Evolutionary conservation across 2,113 vertebrate species (phyloP).

Genomic region (Actenoides hombroni): DNA sequence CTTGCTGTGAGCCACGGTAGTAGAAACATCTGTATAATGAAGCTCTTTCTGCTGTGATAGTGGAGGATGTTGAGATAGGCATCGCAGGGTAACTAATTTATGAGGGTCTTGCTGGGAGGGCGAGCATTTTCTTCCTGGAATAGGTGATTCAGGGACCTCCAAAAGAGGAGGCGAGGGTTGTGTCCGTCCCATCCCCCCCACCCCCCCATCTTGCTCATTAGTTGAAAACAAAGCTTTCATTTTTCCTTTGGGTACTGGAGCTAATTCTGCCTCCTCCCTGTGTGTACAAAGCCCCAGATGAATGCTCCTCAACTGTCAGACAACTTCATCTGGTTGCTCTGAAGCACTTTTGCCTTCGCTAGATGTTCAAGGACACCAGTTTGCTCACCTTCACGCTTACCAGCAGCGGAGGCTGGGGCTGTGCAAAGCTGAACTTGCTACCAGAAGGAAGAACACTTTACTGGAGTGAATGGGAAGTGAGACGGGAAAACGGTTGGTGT

Average conservation of each 20-base stretch:
- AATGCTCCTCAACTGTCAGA: not conserved
- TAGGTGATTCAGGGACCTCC: not conserved
- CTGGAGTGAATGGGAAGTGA: not conserved
- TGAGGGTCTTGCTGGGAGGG: not conserved
- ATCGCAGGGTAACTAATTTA: not conserved
- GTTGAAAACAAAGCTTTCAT: not conserved
- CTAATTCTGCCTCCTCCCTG: not conserved
- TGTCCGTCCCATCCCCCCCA: not conserved
- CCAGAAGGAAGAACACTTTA: not conserved
- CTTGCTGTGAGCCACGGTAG: not conserved
- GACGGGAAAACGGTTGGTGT: not conserved
- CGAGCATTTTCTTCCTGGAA: not conserved
- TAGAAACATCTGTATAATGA: not conserved
- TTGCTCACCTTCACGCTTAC: not conserved
- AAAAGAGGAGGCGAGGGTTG: not conserved
- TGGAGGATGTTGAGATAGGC: not conserved
- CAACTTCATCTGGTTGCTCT: not conserved
- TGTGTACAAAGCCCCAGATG: not conserved
- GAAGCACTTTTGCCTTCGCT: not conserved
- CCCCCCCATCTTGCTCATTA: not conserved
- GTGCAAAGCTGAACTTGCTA: not conserved
- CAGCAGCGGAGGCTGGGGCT: not conserved
- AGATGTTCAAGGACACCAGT: not conserved
- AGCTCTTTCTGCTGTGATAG: not conserved
- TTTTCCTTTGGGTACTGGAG: not conserved